phyloP scores from a whole-genome alignment of 2,113 vertebrate genomes.

The Corythornis madagascariensis region DNA sequence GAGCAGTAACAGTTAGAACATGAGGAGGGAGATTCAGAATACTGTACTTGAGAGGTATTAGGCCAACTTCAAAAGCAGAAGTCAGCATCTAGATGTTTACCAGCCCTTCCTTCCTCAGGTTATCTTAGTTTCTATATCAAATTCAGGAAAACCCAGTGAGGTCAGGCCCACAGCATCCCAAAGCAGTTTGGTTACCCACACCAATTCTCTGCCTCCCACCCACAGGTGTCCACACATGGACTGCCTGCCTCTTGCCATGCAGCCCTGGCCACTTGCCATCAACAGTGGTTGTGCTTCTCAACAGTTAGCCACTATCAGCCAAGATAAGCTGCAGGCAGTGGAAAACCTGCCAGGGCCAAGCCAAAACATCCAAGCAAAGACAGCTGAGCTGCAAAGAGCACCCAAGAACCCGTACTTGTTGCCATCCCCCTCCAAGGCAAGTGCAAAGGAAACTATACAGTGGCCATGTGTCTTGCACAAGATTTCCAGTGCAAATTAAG shows the following conservation, averaged over 20 bases:
- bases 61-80: background rate
- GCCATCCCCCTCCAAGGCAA: background rate
- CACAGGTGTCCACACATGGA: accelerated
- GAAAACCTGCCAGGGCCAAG: background rate
- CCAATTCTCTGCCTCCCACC: background rate
- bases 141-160: accelerated
- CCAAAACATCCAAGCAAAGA: background rate
- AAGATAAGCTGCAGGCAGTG: background rate
- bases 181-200: background rate
- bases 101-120: background rate
- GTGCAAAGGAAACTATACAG: background rate
- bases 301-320: background rate
- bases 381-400: background rate
- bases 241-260: background rate
- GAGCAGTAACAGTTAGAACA: background rate
- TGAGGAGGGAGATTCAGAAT: background rate
- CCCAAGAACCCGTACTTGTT: background rate
- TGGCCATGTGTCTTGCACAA: background rate
- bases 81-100: background rate
- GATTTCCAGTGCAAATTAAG: background rate
- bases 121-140: background rate
- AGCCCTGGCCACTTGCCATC: background rate
- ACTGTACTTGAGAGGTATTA: background rate
- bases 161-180: background rate
- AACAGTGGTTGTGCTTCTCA: background rate